Evolutionary conservation across 2,797 vertebrate species (phyloP).

Genomic region (Dipus sagitta): DNA sequence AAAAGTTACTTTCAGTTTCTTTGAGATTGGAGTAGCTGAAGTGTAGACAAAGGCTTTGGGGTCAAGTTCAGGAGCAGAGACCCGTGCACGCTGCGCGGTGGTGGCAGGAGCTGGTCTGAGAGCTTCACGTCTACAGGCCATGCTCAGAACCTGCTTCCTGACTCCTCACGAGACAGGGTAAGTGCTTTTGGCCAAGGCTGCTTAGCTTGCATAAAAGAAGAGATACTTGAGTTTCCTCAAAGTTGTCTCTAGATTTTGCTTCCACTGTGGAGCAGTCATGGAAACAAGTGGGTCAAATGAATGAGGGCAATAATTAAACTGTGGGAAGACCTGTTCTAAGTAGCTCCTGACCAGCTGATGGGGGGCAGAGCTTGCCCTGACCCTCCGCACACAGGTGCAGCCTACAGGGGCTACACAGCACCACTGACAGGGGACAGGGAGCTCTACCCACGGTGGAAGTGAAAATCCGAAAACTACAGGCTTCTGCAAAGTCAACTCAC

Average conservation of each 20-base stretch:
- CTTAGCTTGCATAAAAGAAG: constrained; percentile 34
- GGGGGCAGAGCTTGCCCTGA: not conserved
- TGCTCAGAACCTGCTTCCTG: not conserved
- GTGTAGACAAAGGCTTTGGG: not conserved
- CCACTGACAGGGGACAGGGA: not conserved
- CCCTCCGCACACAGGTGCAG: not conserved
- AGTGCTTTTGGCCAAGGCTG: not conserved
- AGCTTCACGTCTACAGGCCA: not conserved
- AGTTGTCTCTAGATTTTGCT: constrained; percentile 15
- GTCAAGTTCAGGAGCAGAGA: not conserved
- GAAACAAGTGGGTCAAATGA: not conserved
- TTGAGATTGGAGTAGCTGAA: not conserved
- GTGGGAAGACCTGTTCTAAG: not conserved
- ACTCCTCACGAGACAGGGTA: not conserved
- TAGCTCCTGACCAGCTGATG: not conserved
- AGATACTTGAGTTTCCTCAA: not conserved
- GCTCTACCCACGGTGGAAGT: not conserved
- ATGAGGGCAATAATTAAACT: not conserved
- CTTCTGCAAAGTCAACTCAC: constrained; percentile 41
- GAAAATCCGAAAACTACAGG: constrained; percentile 49
- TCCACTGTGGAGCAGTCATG: not conserved
- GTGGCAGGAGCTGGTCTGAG: not conserved
- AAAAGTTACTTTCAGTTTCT: not conserved
- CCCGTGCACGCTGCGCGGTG: not conserved
- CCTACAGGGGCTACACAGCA: not conserved